These are phyloP conservation scores for Melinaea marsaeus DNA, from an alignment of 2,888 invertebrate species.

Conservation along the genomic window DNA sequence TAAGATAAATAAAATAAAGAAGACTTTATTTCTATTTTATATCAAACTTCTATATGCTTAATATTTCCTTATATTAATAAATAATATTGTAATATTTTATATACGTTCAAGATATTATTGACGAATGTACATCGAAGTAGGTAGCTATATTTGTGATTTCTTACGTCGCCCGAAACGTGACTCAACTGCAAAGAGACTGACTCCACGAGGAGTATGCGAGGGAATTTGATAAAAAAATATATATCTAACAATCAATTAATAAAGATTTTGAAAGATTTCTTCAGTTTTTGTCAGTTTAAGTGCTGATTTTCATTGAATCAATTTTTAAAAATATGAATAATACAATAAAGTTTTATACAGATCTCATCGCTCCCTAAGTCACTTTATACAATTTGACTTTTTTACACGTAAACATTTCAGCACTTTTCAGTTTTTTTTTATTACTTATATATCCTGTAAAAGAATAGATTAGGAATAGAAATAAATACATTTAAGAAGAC, in stretches of 20 bases:
- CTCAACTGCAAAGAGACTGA: slow-evolving; percentile 39
- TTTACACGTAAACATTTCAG: too few species aligned
- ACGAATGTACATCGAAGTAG: slow-evolving; percentile 42
- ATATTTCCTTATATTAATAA: background rate
- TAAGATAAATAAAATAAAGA: too few species aligned
- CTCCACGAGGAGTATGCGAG: slow-evolving; percentile 22
- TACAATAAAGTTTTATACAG: too few species aligned
- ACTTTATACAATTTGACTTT: too few species aligned
- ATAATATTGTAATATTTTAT: background rate
- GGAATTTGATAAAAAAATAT: slow-evolving; percentile 34
- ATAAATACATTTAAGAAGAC: too few species aligned
- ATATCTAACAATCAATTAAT: slow-evolving; percentile 22
- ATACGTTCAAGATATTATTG: background rate
- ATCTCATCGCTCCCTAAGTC: too few species aligned
- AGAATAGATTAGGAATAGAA: too few species aligned
- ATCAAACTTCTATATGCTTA: background rate
- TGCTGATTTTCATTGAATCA: too few species aligned
- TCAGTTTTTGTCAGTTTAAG: background rate
- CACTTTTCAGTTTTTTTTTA: too few species aligned
- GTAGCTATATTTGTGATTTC: slow-evolving; percentile 56
- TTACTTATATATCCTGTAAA: too few species aligned
- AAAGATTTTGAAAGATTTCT: background rate
- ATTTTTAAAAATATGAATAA: too few species aligned
- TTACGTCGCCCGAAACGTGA: slow-evolving; percentile 51
- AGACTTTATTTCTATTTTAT: too few species aligned